Conservation (phyloP, 2,797 vertebrate genomes). For the Gambusia yucatana region DNA sequence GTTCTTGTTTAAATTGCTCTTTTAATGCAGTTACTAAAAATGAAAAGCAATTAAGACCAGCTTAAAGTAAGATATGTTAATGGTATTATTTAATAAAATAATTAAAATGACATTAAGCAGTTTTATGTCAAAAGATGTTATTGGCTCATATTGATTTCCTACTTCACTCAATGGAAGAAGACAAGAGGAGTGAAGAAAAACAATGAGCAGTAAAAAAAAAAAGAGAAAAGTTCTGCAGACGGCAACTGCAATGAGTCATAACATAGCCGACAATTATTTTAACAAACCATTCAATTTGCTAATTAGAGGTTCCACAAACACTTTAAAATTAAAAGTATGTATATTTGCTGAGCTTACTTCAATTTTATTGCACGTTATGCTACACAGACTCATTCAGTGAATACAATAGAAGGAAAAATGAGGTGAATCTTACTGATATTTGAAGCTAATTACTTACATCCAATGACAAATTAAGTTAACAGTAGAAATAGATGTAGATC, state of each 20-base stretch:
- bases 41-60: neutral
- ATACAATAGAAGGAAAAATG: constrained; percentile 11
- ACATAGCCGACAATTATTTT: neutral
- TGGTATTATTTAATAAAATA: neutral
- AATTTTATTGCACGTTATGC: constrained; percentile 2
- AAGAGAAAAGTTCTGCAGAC: neutral
- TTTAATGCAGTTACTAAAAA: neutral
- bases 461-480: constrained; percentile 5
- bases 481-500: constrained; percentile 12
- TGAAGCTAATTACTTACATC: neutral
- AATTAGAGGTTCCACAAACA: neutral
- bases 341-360: neutral
- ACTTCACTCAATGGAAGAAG: neutral
- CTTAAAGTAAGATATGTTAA: neutral
- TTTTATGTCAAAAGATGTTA: neutral
- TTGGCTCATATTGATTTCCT: neutral
- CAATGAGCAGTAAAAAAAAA: neutral
- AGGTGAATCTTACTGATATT: constrained; percentile 10
- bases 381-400: constrained; percentile 3
- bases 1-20: neutral
- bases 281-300: neutral
- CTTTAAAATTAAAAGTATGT: neutral
- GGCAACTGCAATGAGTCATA: neutral
- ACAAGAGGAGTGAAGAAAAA: neutral
- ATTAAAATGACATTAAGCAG: neutral